A percentile compares a stretch with the other conserved stretches of the same genome.
phyloP scores from a whole-genome alignment of 2,888 invertebrate genomes.

The Conistra vaccinii region DNA sequence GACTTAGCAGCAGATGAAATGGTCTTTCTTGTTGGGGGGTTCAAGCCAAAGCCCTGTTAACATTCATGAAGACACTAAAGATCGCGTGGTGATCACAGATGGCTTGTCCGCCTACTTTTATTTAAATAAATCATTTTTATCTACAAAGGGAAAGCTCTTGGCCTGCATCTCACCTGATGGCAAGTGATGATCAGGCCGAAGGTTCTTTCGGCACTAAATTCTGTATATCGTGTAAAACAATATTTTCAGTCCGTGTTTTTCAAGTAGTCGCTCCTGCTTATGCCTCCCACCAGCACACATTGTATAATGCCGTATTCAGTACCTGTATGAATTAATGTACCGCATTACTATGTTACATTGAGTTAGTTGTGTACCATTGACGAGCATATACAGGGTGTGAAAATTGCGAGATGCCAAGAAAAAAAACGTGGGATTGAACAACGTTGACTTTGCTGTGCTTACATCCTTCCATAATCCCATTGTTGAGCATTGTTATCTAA shows the following conservation, averaged over 20 bases:
- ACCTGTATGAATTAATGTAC: slow-evolving; percentile 78
- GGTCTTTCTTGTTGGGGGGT: background rate
- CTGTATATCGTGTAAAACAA: too few relatives aligned
- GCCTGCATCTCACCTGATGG: too few relatives aligned
- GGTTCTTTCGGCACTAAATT: too few relatives aligned
- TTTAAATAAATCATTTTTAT: background rate
- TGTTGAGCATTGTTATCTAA: background rate
- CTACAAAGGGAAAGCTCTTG: too few relatives aligned
- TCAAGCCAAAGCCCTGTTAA: background rate
- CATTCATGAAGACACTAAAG: too few relatives aligned
- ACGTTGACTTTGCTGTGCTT: background rate
- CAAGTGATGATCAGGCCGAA: too few relatives aligned
- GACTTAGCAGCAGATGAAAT: background rate
- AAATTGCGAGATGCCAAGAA: background rate
- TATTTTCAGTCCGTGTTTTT: background rate
- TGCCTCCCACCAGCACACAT: slow-evolving; percentile 60
- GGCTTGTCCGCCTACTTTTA: background rate
- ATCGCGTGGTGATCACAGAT: background rate
- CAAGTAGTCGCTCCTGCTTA: slow-evolving; percentile 34
- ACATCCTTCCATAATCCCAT: background rate
- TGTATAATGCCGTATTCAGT: slow-evolving; percentile 78
- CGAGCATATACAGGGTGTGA: slow-evolving; percentile 68
- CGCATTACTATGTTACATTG: slow-evolving; percentile 72
- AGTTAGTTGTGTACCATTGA: slow-evolving; percentile 62
- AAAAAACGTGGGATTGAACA: background rate